phyloP scores from a whole-genome alignment of 1,140 invertebrate genomes.

The Lepidurus apus region DNA sequence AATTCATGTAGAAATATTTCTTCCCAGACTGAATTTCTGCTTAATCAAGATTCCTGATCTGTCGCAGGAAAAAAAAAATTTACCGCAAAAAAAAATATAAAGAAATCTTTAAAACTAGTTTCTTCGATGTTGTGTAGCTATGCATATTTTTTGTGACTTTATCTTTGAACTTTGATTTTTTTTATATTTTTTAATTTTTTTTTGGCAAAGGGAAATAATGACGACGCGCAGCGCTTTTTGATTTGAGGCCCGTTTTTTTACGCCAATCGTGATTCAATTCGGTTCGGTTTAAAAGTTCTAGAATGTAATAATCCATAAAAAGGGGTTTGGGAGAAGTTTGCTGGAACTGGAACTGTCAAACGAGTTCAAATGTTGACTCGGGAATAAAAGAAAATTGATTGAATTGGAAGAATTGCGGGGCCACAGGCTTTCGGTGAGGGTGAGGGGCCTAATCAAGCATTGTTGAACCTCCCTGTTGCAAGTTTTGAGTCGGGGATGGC shows the following conservation, averaged over 20 bases:
- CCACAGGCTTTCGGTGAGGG: background rate
- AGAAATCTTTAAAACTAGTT: background rate
- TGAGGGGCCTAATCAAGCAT: conserved; percentile 9
- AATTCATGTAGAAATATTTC: too few relatives aligned
- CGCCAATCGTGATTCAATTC: background rate
- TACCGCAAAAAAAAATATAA: too few relatives aligned
- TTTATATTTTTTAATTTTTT: background rate
- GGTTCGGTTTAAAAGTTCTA: background rate
- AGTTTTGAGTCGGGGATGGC: conserved; percentile 1
- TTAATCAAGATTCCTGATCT: too few relatives aligned
- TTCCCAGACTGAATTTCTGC: too few relatives aligned
- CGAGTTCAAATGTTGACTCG: background rate
- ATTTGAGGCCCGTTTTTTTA: background rate
- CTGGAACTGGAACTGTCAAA: background rate
- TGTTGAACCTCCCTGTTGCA: conserved; percentile 13
- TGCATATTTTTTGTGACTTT: background rate
- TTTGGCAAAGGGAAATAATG: background rate
- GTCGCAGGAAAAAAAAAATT: too few relatives aligned
- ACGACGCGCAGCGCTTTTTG: background rate
- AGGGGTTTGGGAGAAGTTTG: background rate
- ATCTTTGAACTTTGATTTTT: background rate
- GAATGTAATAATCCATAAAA: background rate
- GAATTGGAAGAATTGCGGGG: conserved; percentile 5
- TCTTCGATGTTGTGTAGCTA: background rate
- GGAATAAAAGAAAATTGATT: conserved; percentile 20